These are phyloP conservation scores for Gymnocephalus cernua DNA, from an alignment of 2,113 vertebrate species.

Conservation along the genomic window DNA sequence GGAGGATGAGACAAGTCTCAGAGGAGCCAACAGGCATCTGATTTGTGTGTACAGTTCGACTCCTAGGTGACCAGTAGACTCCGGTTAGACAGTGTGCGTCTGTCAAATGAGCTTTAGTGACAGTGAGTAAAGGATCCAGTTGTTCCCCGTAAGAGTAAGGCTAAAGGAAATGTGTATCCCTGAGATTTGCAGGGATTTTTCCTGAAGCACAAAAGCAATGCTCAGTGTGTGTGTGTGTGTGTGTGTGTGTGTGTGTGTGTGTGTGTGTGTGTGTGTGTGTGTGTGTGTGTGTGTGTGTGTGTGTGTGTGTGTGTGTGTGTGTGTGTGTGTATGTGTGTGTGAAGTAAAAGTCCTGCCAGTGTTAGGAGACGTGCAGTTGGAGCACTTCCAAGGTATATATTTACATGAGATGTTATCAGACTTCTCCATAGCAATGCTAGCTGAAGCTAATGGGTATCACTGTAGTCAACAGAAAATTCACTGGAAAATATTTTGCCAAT, in stretches of 20 bases:
- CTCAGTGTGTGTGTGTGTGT: neutral
- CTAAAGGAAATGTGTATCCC: conserved; percentile 25
- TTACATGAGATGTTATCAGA: no score
- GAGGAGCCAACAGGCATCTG: conserved; percentile 13
- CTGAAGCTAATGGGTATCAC: no score
- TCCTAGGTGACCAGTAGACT: conserved; percentile 40
- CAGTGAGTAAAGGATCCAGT: conserved; percentile 2
- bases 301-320: no score
- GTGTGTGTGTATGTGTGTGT: no score
- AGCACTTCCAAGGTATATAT: neutral
- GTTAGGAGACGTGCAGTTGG: neutral
- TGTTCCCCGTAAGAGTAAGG: conserved; percentile 6
- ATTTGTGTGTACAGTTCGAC: conserved; percentile 14
- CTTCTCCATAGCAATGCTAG: no score
- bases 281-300: no score
- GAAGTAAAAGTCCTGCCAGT: neutral
- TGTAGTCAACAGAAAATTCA: no score
- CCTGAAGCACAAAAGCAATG: neutral
- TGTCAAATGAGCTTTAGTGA: conserved; percentile 24
- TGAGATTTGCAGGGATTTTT: conserved; percentile 40
- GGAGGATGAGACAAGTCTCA: conserved; percentile 8
- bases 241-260: neutral
- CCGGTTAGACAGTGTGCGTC: neutral
- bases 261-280: no score
- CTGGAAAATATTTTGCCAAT: no score